Evolutionary conservation across 2,797 vertebrate species (phyloP), one percentile per base, ranked within the genome.

Genomic region (Hyperoplus immaculatus): DNA sequence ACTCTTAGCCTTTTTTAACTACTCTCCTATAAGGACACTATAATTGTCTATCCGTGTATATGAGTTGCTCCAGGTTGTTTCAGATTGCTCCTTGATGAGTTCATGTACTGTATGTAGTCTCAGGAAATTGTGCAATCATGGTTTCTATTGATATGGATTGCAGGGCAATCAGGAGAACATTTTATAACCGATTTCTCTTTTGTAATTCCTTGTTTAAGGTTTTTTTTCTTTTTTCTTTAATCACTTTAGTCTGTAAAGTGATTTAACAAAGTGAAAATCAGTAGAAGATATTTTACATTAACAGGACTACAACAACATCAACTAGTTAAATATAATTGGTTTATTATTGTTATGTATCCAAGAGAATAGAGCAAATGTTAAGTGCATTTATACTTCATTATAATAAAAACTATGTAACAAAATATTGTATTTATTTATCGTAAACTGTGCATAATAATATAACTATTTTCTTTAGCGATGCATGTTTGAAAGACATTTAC

Each of bases 1-100:
- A 94, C 92, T 92, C 87, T 89, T 92, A 87, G 78, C 85, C 83
- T 84, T 87, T 93, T 93, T 94, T 95, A 95, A 95, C 91, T 90
- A 89, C 93, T 93, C 89, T 94, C 90, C 83, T 81, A 29, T 29
- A 88, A 91, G 85, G 83, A 90, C 57, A 77, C 78, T 62, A 69
- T 92, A 91, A 95, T 94, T 93, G 89, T 94, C 92, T 91, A 6
- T 78, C 81, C 84, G 55, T 85, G 87, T 81, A 84, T 87, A 88
- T 83, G 69, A 81, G 81, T 92, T 82, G 91, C 93, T 93, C 87
- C 87, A 83, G 92, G 93, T 90, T 91, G 91, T 92, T 90, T 85
- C 81, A 75, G 86, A 93, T 83, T 70, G 73, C 64, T 80, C 73
- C 87, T 88, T 92, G 88, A 94, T 93, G 91, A 92, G 86, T 84